Conservation (phyloP, 2,113 vertebrate species). For the Coreoperca whiteheadi region DNA sequence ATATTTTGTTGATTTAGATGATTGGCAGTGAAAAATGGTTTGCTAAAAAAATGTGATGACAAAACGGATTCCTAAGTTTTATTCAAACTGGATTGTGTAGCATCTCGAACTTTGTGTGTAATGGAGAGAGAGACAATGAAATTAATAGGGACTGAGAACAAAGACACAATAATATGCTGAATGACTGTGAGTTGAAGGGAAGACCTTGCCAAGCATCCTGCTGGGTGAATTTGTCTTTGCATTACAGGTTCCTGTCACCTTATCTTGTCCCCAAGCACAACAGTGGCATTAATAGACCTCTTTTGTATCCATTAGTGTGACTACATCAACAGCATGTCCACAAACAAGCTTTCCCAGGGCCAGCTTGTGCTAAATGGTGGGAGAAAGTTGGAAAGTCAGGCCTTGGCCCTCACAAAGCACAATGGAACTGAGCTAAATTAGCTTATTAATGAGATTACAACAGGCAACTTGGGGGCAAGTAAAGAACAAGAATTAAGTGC, state of each 20-base stretch:
- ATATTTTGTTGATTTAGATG: neutral
- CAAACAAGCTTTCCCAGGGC: constrained; percentile 55
- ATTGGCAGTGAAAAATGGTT: neutral
- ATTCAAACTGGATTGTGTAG: constrained; percentile 20
- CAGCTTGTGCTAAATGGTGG: constrained; percentile 65
- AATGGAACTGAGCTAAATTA: constrained; percentile 63
- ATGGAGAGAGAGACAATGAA: constrained; percentile 14
- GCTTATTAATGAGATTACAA: constrained; percentile 57
- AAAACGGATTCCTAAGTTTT: neutral
- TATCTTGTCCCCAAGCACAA: constrained; percentile 49
- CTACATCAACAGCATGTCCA: constrained; percentile 71
- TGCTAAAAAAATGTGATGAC: neutral
- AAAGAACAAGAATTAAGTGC: constrained; percentile 1
- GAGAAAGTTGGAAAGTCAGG: constrained; percentile 47
- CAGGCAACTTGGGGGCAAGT: constrained; percentile 7
- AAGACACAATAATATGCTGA: constrained; percentile 23
- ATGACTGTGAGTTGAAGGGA: constrained; percentile 21
- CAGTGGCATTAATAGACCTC: constrained; percentile 56
- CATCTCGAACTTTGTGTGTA: constrained; percentile 19
- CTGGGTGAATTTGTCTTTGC: constrained; percentile 40
- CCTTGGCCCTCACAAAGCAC: constrained; percentile 46
- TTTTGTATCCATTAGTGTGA: constrained; percentile 71
- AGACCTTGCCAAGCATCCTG: constrained; percentile 35
- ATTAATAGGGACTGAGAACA: constrained; percentile 21
- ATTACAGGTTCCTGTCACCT: constrained; percentile 48